phyloP scores from a whole-genome alignment of 2,888 invertebrate species.

The Bruchidius siliquastri region DNA sequence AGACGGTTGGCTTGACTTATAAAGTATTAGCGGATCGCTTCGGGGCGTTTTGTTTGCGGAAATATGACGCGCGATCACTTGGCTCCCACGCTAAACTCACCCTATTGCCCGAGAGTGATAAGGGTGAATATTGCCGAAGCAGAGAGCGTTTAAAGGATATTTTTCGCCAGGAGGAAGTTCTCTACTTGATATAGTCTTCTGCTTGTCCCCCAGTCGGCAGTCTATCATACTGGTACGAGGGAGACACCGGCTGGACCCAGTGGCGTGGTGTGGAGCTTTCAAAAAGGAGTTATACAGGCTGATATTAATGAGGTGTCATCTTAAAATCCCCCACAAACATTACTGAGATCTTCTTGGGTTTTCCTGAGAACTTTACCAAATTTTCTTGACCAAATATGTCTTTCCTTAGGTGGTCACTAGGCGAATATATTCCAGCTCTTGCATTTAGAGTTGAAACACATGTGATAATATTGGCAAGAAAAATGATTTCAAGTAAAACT shows the following conservation, averaged over 20 bases:
- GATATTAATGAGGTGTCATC: no score
- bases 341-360: no score
- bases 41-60: conserved; percentile 7
- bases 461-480: no score
- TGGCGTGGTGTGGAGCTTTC: neutral
- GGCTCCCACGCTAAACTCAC: neutral
- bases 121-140: neutral
- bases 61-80: neutral
- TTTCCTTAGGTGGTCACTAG: no score
- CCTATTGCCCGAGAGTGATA: neutral
- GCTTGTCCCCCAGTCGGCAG: conserved; percentile 36
- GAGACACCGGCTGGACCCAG: neutral
- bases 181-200: conserved; percentile 42
- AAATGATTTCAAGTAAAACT: no score
- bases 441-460: no score
- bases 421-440: no score
- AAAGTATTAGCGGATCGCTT: conserved; percentile 48
- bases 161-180: conserved; percentile 15
- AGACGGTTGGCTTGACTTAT: conserved; percentile 48
- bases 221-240: conserved; percentile 40
- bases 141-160: neutral
- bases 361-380: no score
- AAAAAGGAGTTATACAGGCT: no score
- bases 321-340: no score
- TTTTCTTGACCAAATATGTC: no score